Conservation (phyloP, 30 jellyfish, hydroid and myxozoan genomes). For the Aurelia aurita region DNA sequence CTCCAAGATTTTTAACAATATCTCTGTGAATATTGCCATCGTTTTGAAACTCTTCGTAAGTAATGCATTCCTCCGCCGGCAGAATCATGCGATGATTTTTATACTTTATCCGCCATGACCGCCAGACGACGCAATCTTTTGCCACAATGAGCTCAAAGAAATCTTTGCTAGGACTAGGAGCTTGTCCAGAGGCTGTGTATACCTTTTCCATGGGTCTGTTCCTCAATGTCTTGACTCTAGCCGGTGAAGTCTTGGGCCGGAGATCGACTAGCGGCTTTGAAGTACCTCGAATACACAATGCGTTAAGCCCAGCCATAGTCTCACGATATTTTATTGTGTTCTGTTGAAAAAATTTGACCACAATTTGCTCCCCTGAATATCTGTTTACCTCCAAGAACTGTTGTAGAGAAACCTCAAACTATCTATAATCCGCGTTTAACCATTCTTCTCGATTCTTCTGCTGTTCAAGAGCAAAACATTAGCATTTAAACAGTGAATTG, state of each 20-base stretch:
- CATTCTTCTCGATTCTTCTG: too few species aligned
- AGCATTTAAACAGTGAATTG: too few species aligned
- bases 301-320: constrained; percentile 41
- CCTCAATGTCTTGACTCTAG: constrained; percentile 21
- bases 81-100: constrained; percentile 53
- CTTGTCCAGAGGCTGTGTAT: constrained; percentile 81
- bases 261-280: constrained; percentile 23
- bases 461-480: too few species aligned
- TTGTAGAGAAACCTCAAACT: too few species aligned
- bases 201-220: constrained; percentile 56
- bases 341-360: constrained; percentile 30
- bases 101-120: constrained; percentile 79
- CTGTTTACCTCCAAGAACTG: background rate
- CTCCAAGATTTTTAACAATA: constrained; percentile 70
- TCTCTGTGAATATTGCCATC: constrained; percentile 69
- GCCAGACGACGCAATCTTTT: constrained; percentile 71
- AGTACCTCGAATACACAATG: constrained; percentile 41
- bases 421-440: too few species aligned
- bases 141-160: constrained; percentile 75
- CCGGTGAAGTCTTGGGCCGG: constrained; percentile 5
- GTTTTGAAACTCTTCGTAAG: constrained; percentile 62
- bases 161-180: constrained; percentile 91
- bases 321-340: constrained; percentile 3
- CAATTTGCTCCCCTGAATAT: constrained; percentile 32
- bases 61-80: constrained; percentile 76